Conservation (phyloP, 2,113 vertebrate genomes). For the Pluvialis apricaria region DNA sequence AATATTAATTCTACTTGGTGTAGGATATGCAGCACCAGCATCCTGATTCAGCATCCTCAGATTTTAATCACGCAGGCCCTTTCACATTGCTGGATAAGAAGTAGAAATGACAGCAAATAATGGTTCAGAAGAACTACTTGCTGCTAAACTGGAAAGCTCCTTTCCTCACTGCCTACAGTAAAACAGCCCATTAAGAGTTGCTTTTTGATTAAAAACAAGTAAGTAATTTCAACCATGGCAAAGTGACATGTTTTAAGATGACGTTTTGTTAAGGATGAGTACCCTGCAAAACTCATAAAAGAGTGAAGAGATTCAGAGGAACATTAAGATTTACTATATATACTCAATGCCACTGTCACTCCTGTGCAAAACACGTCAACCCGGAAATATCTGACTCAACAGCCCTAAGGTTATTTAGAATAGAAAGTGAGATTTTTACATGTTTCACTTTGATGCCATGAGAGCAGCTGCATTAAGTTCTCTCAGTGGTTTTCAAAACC, state of each 20-base stretch:
- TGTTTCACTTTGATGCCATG: slow-evolving; percentile 69
- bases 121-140: slow-evolving; percentile 10
- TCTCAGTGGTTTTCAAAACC: slow-evolving; percentile 58
- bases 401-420: slow-evolving; percentile 71
- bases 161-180: slow-evolving; percentile 61
- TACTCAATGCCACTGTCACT: slow-evolving; percentile 68
- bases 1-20: neutral
- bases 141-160: slow-evolving; percentile 24
- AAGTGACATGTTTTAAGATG: slow-evolving; percentile 77
- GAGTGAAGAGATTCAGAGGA: slow-evolving; percentile 65
- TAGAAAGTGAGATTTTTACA: slow-evolving; percentile 61
- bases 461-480: slow-evolving; percentile 63
- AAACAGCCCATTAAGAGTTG: slow-evolving; percentile 66
- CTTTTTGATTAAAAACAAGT: slow-evolving; percentile 68
- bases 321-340: slow-evolving; percentile 65
- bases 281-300: slow-evolving; percentile 68
- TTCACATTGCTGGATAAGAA: neutral
- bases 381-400: slow-evolving; percentile 69
- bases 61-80: neutral
- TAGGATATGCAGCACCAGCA: neutral
- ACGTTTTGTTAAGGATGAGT: slow-evolving; percentile 68
- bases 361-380: slow-evolving; percentile 66
- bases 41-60: neutral
- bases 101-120: slow-evolving; percentile 30
- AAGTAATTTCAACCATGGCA: slow-evolving; percentile 62